phyloP scores from a whole-genome alignment of 2,113 vertebrate species.

The Ptyas mucosa region DNA sequence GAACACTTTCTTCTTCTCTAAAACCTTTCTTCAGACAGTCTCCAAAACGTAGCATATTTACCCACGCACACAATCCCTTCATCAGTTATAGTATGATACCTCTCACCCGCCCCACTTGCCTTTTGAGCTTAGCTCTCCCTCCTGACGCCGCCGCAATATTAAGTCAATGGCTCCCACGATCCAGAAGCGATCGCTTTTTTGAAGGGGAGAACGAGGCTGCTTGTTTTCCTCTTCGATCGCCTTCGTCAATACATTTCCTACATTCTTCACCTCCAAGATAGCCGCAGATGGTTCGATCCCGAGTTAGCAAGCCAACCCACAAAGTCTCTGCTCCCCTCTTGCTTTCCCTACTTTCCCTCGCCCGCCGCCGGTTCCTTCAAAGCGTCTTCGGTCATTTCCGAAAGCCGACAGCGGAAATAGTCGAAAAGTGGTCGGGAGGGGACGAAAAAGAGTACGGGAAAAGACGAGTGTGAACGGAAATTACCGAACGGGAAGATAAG shows the following conservation, averaged over 20 bases:
- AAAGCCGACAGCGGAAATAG: constrained; percentile 49
- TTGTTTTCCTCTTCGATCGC: neutral
- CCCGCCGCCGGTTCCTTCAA: constrained; percentile 15
- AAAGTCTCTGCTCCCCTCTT: constrained; percentile 23
- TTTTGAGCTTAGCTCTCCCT: constrained; percentile 43
- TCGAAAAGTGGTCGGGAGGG: constrained; percentile 25
- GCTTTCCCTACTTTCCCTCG: neutral
- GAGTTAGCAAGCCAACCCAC: constrained; percentile 50
- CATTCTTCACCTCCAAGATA: constrained; percentile 3
- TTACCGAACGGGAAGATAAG: neutral
- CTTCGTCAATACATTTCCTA: neutral
- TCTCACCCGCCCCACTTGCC: constrained; percentile 3
- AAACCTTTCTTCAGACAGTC: neutral
- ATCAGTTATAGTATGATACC: neutral
- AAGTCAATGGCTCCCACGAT: neutral
- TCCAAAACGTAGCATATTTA: neutral
- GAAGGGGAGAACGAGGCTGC: constrained; percentile 1
- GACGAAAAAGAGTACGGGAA: constrained; percentile 11
- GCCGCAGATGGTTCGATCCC: constrained; percentile 52
- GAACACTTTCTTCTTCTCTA: neutral
- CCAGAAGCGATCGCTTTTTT: neutral
- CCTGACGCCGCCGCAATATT: constrained; percentile 11
- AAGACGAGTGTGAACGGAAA: constrained; percentile 22
- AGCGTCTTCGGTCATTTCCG: constrained; percentile 12
- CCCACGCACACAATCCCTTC: neutral